Evolutionary conservation across 2,797 vertebrate species (phyloP), one percentile per base, ranked within the genome.

Genomic region (Tolypeutes matacus): DNA sequence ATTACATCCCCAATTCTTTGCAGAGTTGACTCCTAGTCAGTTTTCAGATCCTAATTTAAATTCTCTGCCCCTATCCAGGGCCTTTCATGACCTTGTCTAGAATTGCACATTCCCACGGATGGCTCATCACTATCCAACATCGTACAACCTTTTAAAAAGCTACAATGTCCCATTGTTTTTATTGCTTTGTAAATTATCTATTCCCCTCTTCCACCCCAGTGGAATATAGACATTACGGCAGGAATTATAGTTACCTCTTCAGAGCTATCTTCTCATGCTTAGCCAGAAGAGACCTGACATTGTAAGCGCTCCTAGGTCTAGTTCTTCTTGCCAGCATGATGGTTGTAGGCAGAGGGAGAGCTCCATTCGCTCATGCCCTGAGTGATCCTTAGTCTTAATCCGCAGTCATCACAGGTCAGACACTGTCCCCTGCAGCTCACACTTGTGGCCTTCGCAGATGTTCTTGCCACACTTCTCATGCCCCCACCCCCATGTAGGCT

Each of bases 131-230:
- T 17, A 42, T 51, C 70, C 31, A 5, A 29, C 17, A 39, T 51
- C 53, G n/a, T 3, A 39, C 25, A 65, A 20, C 18, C 53, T 56
- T 39, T 20, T 56, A 53, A 56, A 34, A 39, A 46, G 53, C 75
- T 65, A 25, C 36, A n/a, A 20, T 49, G 87, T 76, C 31, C 5
- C 23, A 51, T 13, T 23, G 29, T 42, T 60, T 42, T 67, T 58
- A 20, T 31, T 51, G 25, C 4, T 81, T 81, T 76, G 31, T 56
- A 56, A 31, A 29, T 77, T 10, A 3, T 34, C 4, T 42, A n/a
- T 86, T 56, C 2, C 25, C 12, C 27, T 7, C 18, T 1, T 2
- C 60, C 10, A 29, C 6, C 2, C 3, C 5, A 7, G 10, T 10
- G 20, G 70, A 60, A 7, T 21, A 2, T 3, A 46, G 23, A 3